phyloP scores from a whole-genome alignment of 2,888 invertebrate species.

The Diadegma fenestrale region DNA sequence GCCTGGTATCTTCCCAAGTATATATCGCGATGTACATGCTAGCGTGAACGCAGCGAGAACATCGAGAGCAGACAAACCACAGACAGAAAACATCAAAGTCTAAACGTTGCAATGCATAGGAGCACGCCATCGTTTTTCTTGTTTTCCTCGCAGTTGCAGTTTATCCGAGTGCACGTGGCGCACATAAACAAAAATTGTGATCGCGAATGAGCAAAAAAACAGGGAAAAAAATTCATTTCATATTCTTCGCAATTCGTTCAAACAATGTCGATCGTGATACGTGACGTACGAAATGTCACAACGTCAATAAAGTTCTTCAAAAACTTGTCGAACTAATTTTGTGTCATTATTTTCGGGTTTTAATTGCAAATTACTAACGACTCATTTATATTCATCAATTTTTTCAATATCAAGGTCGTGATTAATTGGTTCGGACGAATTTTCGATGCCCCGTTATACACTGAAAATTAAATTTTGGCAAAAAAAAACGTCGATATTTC shows the following conservation, averaged over 20 bases:
- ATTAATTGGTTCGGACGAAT: background rate
- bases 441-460: background rate
- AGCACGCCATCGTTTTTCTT: constrained; percentile 10
- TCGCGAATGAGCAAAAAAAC: background rate
- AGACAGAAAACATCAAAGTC: constrained; percentile 62
- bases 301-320: background rate
- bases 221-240: background rate
- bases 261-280: background rate
- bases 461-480: too few relatives aligned
- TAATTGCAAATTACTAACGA: background rate
- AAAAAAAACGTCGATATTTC: too few relatives aligned
- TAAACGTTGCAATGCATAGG: background rate
- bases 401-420: background rate
- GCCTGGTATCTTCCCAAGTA: constrained; percentile 44
- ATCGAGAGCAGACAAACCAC: constrained; percentile 56
- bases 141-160: constrained; percentile 26
- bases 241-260: background rate
- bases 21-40: constrained; percentile 45
- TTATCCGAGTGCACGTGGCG: constrained; percentile 43
- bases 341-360: background rate
- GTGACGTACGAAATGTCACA: background rate
- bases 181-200: background rate
- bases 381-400: background rate
- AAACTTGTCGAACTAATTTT: background rate
- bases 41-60: constrained; percentile 21